Conservation (phyloP, 1,140 invertebrate genomes). For the Scaptomyza hsui region DNA sequence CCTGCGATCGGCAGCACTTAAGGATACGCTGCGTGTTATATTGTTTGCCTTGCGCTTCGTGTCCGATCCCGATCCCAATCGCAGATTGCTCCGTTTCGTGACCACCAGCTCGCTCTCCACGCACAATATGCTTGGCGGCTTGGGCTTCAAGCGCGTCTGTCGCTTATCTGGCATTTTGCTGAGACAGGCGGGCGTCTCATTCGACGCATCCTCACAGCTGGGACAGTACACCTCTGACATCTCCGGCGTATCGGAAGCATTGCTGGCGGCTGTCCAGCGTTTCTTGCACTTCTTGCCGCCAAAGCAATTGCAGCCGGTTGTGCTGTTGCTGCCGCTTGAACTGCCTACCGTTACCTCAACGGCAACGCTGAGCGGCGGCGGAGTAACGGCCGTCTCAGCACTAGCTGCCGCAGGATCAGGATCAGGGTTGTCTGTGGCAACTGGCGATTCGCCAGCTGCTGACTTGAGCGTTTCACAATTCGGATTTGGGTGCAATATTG, state of each 20-base stretch:
- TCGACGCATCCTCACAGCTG: conserved; percentile 83
- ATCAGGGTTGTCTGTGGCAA: conserved; percentile 16
- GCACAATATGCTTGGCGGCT: conserved; percentile 68
- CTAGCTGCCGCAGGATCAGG: conserved; percentile 15
- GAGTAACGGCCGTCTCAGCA: conserved; percentile 64
- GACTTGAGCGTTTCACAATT: conserved; percentile 71
- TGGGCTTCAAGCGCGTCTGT: conserved; percentile 74
- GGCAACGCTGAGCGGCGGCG: conserved; percentile 66
- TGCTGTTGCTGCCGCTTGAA: conserved; percentile 73
- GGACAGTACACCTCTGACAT: conserved; percentile 85
- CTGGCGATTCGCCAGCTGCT: conserved; percentile 28
- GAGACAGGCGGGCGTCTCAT: conserved; percentile 85
- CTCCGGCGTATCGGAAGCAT: conserved; percentile 65
- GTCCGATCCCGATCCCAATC: conserved; percentile 39
- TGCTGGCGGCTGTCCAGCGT: conserved; percentile 73
- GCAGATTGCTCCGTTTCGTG: conserved; percentile 63
- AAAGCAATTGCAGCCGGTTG: conserved; percentile 82
- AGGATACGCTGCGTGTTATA: conserved; percentile 70
- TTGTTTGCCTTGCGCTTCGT: conserved; percentile 41
- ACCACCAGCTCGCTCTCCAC: conserved; percentile 82
- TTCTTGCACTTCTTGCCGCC: conserved; percentile 84
- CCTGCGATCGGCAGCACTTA: conserved; percentile 73
- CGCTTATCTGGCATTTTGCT: conserved; percentile 84
- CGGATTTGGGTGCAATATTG: conserved; percentile 80
- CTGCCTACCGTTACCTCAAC: conserved; percentile 64